Evolutionary conservation across 1,140 invertebrate genomes (phyloP).

Genomic region (Trachymyrmex cornetzi): DNA sequence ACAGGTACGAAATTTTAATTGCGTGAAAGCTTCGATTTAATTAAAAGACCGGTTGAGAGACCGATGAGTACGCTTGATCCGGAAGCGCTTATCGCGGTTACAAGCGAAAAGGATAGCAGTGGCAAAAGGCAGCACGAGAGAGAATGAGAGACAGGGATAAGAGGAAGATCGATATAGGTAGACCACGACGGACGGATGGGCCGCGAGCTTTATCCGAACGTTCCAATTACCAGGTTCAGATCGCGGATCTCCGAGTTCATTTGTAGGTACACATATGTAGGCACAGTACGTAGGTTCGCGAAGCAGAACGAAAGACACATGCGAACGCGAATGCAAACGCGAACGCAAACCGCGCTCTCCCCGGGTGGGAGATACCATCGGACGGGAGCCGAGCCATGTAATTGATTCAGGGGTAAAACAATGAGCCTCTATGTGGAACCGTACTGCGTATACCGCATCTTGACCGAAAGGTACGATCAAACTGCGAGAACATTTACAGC

Average conservation of each 20-base stretch:
- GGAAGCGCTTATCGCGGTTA: slow-evolving; percentile 63
- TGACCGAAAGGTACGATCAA: slow-evolving; percentile 57
- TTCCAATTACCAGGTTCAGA: slow-evolving; percentile 75
- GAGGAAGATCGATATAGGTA: slow-evolving; percentile 67
- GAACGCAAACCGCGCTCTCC: slow-evolving; percentile 56
- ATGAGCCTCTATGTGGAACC: slow-evolving; percentile 81
- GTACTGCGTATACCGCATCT: slow-evolving; percentile 62
- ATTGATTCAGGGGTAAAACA: slow-evolving; percentile 84
- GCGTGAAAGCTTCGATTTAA: slow-evolving; percentile 70
- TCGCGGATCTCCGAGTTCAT: slow-evolving; percentile 71
- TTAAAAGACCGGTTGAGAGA: slow-evolving; percentile 63
- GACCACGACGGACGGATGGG: slow-evolving; percentile 61
- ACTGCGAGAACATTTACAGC: slow-evolving; percentile 66
- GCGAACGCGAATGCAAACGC: slow-evolving; percentile 50
- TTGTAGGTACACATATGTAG: slow-evolving; percentile 58
- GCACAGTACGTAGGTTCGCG: slow-evolving; percentile 44
- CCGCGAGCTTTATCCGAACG: slow-evolving; percentile 75
- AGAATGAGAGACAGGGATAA: neutral
- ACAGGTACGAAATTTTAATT: slow-evolving; percentile 72
- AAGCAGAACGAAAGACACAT: slow-evolving; percentile 68
- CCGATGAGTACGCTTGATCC: slow-evolving; percentile 59
- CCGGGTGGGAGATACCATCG: slow-evolving; percentile 80
- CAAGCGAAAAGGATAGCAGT: slow-evolving; percentile 15
- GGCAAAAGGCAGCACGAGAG: neutral
- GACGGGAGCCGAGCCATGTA: slow-evolving; percentile 81